A percentile compares a stretch with the other conserved stretches of the same genome.
These are phyloP conservation scores for Pagetopsis macropterus DNA, from an alignment of 2,797 vertebrate species.

Conservation along the genomic window DNA sequence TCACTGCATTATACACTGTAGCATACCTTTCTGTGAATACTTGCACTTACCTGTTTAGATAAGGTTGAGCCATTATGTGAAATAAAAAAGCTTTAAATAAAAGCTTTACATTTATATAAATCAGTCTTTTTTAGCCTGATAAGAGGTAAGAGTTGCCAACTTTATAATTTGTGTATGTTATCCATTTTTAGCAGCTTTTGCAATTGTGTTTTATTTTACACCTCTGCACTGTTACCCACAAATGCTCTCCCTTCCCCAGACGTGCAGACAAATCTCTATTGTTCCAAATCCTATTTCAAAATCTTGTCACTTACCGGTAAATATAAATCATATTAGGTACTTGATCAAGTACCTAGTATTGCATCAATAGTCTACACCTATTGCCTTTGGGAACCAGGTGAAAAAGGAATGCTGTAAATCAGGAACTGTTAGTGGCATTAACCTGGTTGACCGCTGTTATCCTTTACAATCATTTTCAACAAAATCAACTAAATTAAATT, in stretches of 20 bases:
- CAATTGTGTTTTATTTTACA: background rate
- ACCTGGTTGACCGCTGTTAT: background rate
- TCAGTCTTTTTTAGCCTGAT: background rate
- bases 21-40: background rate
- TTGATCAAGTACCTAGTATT: background rate
- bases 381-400: slow-evolving; percentile 1
- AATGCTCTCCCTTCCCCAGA: background rate
- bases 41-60: background rate
- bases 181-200: background rate
- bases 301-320: background rate
- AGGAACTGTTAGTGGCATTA: background rate
- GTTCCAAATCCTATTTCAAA: background rate
- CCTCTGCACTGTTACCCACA: background rate
- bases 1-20: background rate
- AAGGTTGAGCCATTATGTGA: background rate
- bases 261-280: background rate
- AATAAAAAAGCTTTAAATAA: background rate
- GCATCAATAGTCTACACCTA: background rate
- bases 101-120: too few species aligned
- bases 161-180: background rate
- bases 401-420: background rate
- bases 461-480: background rate
- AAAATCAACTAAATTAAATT: background rate
- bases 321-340: background rate
- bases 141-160: background rate